Evolutionary conservation across 2,888 invertebrate genomes (phyloP), one percentile per base, ranked within the genome.

Genomic region (Coelinius sp.): DNA sequence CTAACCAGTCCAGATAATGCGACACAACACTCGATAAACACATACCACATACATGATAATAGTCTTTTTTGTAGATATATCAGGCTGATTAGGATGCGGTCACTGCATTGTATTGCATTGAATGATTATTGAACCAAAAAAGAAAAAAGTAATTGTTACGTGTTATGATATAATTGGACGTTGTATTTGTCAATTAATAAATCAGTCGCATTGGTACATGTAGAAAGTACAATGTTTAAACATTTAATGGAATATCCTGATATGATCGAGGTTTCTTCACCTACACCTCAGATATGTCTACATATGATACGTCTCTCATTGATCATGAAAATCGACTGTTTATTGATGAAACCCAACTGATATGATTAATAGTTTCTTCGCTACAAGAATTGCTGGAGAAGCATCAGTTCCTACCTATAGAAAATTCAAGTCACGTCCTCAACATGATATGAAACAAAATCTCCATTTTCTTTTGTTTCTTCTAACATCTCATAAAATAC

Each of bases 401-500:
- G 59, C 59, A 35, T 8, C 25, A 31, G 17, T 59, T n/a, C 31
- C 59, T 59, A 59, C 59, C 59, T 59, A 59, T 20, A 25, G 59
- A 31, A 59, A 49, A 1, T 27, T 59, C 59, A 31, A 14, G 59
- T 59, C 20, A 0, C 59, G 20, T 59, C 7, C n/a, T 59, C 35
- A 59, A 59, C 59, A 59, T 59, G 59, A 59, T 59, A 35, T 27
- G 59, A 35, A 59, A 59, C 17, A 59, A 59, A 59, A 31, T 59
- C 59, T 17, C n/a, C 59, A 59, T 17, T 59, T 59, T 12, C 27
- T 7, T 1, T 46, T 52, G 24, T 59, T 53, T 68, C 64, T 56
- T 62, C 68, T 41, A 67, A 68, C 64, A 53, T 68, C 35, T 66
- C 70, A 52, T 70, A 73, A 73, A 75, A 73, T 73, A 75, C 75